Evolutionary conservation across 2,888 invertebrate genomes (phyloP).

Genomic region (Chalcosyrphus nemorum): DNA sequence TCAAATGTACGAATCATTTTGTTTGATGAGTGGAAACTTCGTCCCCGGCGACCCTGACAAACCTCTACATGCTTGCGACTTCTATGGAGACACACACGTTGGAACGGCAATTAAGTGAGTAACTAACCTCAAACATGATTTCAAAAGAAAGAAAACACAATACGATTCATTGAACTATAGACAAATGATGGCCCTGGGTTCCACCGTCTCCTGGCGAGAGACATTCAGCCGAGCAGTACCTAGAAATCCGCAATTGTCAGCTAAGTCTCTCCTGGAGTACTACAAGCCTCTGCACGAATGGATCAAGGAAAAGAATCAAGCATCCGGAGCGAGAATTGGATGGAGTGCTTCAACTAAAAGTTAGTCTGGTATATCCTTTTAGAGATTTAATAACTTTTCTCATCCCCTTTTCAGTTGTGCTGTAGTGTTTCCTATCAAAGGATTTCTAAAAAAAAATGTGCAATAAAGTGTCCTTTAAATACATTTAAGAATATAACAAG

Average conservation of each 20-base stretch:
- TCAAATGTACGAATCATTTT: conserved; percentile 88
- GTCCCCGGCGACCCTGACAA: conserved; percentile 83
- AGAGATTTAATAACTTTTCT: neutral
- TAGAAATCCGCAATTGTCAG: conserved; percentile 87
- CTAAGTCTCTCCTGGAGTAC: conserved; percentile 89
- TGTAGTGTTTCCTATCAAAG: neutral
- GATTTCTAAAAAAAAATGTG: too few species aligned
- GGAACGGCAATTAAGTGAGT: conserved; percentile 85
- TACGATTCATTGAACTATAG: conserved; percentile 76
- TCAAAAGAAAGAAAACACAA: conserved; percentile 8
- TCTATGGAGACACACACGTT: conserved; percentile 89
- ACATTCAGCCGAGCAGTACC: conserved; percentile 87
- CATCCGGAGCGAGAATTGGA: conserved; percentile 84
- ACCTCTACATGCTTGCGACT: conserved; percentile 92
- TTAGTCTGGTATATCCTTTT: neutral
- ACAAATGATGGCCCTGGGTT: conserved; percentile 84
- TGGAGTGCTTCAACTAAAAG: conserved; percentile 82
- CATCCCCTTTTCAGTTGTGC: conserved; percentile 25
- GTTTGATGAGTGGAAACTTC: conserved; percentile 85
- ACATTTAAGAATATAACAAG: neutral
- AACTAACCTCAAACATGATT: neutral
- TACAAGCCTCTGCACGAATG: conserved; percentile 89
- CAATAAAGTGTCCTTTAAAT: too few species aligned
- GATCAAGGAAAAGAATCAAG: conserved; percentile 86
- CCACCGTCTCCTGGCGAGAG: conserved; percentile 89